Conservation (phyloP, 2,888 invertebrate genomes). For the Orthonychiurus folsomi region DNA sequence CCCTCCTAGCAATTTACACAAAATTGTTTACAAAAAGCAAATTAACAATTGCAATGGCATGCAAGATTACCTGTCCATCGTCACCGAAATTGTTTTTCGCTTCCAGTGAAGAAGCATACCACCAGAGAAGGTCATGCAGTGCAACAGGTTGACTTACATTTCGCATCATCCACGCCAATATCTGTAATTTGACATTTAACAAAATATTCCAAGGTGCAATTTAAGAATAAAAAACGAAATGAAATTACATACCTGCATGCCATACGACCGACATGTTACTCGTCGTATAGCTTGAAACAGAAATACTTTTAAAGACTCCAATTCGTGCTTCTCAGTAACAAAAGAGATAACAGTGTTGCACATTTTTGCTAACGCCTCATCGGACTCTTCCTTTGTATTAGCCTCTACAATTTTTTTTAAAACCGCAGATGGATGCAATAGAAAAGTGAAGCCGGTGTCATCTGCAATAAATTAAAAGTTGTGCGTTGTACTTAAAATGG, state of each 20-base stretch:
- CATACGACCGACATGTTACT: constrained; percentile 62
- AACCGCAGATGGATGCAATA: constrained; percentile 82
- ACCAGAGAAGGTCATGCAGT: constrained; percentile 92
- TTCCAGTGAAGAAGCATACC: constrained; percentile 75
- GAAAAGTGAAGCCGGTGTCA: constrained; percentile 56
- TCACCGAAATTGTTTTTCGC: constrained; percentile 17
- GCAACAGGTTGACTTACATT: constrained; percentile 84
- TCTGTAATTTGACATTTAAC: constrained; percentile 47
- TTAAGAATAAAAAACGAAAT: constrained; percentile 9
- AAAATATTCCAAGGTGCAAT: constrained; percentile 9
- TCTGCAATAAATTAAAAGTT: too few species aligned
- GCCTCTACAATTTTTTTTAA: constrained; percentile 63
- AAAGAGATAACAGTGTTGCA: constrained; percentile 79
- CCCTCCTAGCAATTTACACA: constrained; percentile 24
- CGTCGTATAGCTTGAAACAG: constrained; percentile 75
- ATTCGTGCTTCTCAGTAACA: constrained; percentile 72
- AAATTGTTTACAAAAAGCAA: too few species aligned
- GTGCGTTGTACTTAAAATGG: too few species aligned
- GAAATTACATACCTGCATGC: constrained; percentile 60
- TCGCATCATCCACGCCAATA: constrained; percentile 87
- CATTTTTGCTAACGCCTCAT: constrained; percentile 46
- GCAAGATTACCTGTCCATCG: not conserved
- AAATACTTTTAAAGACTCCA: constrained; percentile 70
- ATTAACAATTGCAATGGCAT: not conserved
- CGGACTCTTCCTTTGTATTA: constrained; percentile 46